Conservation (phyloP, 1,140 invertebrate genomes). For the Temnothorax longispinosus region DNA sequence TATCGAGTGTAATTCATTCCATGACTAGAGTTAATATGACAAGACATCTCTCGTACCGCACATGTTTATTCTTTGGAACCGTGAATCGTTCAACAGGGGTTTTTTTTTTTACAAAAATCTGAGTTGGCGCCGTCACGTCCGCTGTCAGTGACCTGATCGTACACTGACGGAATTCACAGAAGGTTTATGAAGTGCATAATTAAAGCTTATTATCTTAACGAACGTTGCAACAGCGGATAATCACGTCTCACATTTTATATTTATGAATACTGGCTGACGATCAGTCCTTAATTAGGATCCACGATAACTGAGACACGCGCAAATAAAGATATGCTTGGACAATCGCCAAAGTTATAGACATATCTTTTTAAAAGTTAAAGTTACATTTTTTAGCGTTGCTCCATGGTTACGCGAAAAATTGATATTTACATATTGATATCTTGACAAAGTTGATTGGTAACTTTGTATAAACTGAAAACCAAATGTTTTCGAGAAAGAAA, state of each 20-base stretch:
- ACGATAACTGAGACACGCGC: not conserved
- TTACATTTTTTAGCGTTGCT: not conserved
- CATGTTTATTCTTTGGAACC: not conserved
- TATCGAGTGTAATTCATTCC: not conserved
- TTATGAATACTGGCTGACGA: slow-evolving; percentile 60
- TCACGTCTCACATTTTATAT: slow-evolving; percentile 32
- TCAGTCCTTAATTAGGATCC: slow-evolving; percentile 58
- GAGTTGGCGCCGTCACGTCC: not conserved
- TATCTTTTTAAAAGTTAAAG: not conserved
- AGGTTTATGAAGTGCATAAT: slow-evolving; percentile 69
- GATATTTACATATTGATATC: not conserved
- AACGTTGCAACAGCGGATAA: slow-evolving; percentile 58
- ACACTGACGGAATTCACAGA: slow-evolving; percentile 29
- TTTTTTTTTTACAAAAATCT: slow-evolving; percentile 7
- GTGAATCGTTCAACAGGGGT: not conserved
- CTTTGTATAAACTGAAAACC: not conserved
- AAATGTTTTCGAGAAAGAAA: not conserved
- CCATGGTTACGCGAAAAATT: not conserved
- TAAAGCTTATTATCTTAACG: slow-evolving; percentile 70
- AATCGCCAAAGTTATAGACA: not conserved
- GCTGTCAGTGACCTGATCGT: not conserved
- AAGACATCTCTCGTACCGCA: not conserved
- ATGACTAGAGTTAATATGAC: not conserved
- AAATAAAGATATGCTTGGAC: not conserved
- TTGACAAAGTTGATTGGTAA: not conserved